These are phyloP conservation scores for Chloroclysta siterata DNA, from an alignment of 2,888 invertebrate genomes.

Conservation along the genomic window DNA sequence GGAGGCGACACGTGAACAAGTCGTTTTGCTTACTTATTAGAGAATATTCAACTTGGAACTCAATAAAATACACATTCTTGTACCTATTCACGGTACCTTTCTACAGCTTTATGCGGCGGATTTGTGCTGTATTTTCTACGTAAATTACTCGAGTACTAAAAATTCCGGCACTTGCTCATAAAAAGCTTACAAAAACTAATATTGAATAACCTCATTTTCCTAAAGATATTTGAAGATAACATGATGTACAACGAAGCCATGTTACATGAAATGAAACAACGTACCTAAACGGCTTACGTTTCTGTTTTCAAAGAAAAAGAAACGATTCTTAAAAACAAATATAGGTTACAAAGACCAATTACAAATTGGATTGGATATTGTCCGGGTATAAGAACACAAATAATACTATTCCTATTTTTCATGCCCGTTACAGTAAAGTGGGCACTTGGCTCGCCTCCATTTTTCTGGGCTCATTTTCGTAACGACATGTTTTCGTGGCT, in stretches of 20 bases:
- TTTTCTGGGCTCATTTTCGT: conserved; percentile 47
- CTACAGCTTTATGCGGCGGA: conserved; percentile 11
- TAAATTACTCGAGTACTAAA: background rate
- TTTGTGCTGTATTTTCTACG: conserved; percentile 1
- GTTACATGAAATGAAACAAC: background rate
- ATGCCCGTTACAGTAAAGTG: conserved; percentile 48
- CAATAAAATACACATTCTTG: conserved; percentile 29
- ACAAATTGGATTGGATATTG: background rate
- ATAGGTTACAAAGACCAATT: background rate
- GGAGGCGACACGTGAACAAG: conserved; percentile 35
- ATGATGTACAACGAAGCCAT: too few species aligned
- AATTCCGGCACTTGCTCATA: background rate
- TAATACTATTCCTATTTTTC: conserved; percentile 49
- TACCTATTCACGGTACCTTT: conserved; percentile 17
- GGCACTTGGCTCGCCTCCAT: conserved; percentile 46
- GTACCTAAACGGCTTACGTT: background rate
- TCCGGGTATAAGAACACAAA: background rate
- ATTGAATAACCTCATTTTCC: too few species aligned
- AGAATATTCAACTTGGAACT: conserved; percentile 28
- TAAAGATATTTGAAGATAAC: too few species aligned
- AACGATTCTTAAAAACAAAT: background rate
- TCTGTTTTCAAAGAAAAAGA: background rate
- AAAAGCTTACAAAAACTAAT: too few species aligned
- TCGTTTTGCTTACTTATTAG: conserved; percentile 41
- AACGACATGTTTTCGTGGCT: conserved; percentile 41